Percentiles rank a stretch among this genome's conserved stretches.
Evolutionary conservation across 92 coral and sea anemone species (phyloP).

Genomic region (Zoanthus sociatus): DNA sequence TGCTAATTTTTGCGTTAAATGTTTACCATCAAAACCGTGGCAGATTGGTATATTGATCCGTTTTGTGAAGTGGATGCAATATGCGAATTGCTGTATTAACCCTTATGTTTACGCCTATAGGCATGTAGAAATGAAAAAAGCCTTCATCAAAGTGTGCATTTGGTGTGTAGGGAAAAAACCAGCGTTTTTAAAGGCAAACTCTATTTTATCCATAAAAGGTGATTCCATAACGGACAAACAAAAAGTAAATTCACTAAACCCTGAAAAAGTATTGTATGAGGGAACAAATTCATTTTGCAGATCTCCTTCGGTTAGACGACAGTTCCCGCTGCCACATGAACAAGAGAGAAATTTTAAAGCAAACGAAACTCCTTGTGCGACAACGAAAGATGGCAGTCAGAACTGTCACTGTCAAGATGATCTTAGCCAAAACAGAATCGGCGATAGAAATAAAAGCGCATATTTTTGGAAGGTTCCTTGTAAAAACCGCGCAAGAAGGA

Average conservation of each 20-base stretch:
- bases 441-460: background rate
- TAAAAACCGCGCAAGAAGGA: background rate
- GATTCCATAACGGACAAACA: background rate
- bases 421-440: background rate
- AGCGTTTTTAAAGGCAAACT: background rate
- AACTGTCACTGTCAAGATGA: background rate
- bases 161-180: constrained; percentile 45
- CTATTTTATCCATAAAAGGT: constrained; percentile 4
- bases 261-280: background rate
- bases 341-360: background rate
- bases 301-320: background rate
- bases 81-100: constrained; percentile 78
- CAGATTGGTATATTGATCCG: constrained; percentile 63
- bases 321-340: background rate
- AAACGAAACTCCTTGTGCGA: background rate
- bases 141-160: constrained; percentile 60
- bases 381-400: background rate
- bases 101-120: constrained; percentile 93
- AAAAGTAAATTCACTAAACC: constrained; percentile 12
- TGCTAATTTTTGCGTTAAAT: constrained; percentile 62
- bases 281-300: constrained; percentile 3
- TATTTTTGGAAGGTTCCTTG: background rate
- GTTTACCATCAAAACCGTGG: constrained; percentile 44
- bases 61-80: constrained; percentile 88
- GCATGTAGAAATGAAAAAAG: constrained; percentile 71